Evolutionary conservation across 1,140 invertebrate species (phyloP).

Genomic region (Zaprionus gabonicus): DNA sequence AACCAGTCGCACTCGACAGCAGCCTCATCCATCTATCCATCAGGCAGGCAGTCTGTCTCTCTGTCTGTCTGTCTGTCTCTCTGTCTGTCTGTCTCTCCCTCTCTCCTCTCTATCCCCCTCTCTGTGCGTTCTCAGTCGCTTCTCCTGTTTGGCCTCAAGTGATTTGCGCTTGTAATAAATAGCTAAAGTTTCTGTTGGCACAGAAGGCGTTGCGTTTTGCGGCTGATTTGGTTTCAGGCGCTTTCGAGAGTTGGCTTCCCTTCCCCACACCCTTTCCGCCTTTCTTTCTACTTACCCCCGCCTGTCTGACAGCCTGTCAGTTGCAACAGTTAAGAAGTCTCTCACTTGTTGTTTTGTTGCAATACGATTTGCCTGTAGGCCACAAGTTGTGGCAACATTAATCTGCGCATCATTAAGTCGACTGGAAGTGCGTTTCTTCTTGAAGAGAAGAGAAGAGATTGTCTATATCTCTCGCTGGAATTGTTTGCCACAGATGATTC

Average conservation of each 20-base stretch:
- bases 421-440: conserved; percentile 21
- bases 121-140: not conserved
- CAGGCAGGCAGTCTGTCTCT: conserved; percentile 22
- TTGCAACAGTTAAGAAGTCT: conserved; percentile 43
- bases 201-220: conserved; percentile 70
- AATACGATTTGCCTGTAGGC: conserved; percentile 50
- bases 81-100: too few species aligned
- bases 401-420: conserved; percentile 73
- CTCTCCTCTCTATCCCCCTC: conserved; percentile 15
- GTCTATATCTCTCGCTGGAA: conserved; percentile 35
- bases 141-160: conserved; percentile 35
- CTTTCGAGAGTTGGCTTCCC: not conserved
- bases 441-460: conserved; percentile 12
- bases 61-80: conserved; percentile 19
- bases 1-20: conserved; percentile 4
- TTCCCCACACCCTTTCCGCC: not conserved
- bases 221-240: conserved; percentile 51
- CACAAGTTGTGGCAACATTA: conserved; percentile 61
- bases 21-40: conserved; percentile 18
- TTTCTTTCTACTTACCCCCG: not conserved
- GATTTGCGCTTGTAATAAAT: conserved; percentile 71
- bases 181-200: conserved; percentile 73
- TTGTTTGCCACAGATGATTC: conserved; percentile 30
- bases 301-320: conserved; percentile 11
- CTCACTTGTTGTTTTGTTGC: conserved; percentile 48